phyloP scores from a whole-genome alignment of 2,888 invertebrate species.

The Protophormia terraenovae region DNA sequence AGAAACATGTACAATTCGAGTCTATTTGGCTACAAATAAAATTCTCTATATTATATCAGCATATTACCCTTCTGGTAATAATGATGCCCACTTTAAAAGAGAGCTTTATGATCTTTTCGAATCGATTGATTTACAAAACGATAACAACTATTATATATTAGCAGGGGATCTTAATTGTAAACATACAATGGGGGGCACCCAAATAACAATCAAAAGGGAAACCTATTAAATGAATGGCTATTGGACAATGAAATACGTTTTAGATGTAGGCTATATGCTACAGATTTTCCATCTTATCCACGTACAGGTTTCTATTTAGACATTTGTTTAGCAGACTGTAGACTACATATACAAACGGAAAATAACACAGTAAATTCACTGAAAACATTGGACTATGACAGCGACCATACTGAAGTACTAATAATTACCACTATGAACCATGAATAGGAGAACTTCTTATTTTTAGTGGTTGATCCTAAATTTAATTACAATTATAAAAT shows the following conservation, averaged over 20 bases:
- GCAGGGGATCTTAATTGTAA: slow-evolving; percentile 1
- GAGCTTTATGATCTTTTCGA: background rate
- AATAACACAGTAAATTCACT: background rate
- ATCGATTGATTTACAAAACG: background rate
- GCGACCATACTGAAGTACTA: background rate
- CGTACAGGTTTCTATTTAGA: background rate
- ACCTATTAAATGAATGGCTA: background rate
- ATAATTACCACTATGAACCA: background rate
- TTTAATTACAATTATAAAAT: background rate
- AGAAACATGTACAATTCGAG: background rate
- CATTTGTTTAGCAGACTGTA: background rate
- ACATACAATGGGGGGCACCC: background rate
- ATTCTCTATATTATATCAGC: background rate
- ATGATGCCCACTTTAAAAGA: background rate
- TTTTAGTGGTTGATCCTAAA: background rate
- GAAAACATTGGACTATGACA: background rate
- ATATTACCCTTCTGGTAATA: slow-evolving; percentile 6
- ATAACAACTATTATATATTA: slow-evolving; percentile 1
- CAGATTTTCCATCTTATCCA: background rate
- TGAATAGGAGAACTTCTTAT: background rate
- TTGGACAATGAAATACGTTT: background rate
- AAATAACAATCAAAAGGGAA: background rate
- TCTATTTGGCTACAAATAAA: background rate
- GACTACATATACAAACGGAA: background rate
- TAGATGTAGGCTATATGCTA: slow-evolving; percentile 16